Evolutionary conservation across 2,888 invertebrate species (phyloP).

Genomic region (Xanthia icteritia): DNA sequence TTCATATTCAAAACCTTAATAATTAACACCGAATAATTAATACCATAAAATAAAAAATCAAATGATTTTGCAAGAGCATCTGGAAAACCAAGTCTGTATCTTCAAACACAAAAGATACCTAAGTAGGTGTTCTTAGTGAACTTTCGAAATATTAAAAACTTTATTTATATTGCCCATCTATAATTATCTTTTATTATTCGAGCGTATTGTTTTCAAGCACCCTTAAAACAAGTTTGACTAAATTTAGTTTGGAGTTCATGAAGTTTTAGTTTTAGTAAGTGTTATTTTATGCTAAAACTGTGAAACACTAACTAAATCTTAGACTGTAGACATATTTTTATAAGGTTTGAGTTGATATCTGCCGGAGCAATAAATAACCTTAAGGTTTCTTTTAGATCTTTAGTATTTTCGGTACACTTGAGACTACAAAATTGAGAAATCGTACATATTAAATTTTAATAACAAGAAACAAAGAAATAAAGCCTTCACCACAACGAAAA

Average conservation of each 20-base stretch:
- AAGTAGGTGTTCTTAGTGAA: conserved; percentile 5
- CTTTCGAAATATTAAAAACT: conserved; percentile 7
- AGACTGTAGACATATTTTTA: not conserved
- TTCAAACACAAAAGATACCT: not conserved
- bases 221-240: conserved; percentile 13
- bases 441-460: not conserved
- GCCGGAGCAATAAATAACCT: not conserved
- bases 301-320: conserved; percentile 3
- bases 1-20: not conserved
- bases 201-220: conserved; percentile 16
- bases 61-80: not conserved
- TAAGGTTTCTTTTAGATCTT: not conserved
- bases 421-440: not conserved
- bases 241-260: conserved; percentile 10
- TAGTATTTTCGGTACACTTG: not conserved
- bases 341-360: not conserved
- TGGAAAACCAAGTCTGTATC: not conserved
- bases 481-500: not conserved
- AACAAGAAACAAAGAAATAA: not conserved
- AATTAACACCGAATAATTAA: too few relatives aligned
- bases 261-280: conserved; percentile 8
- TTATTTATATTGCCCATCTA: conserved; percentile 27
- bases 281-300: conserved; percentile 20
- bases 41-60: not conserved
- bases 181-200: conserved; percentile 13